phyloP scores from a whole-genome alignment of 2,113 vertebrate species.

The Melanotaenia duboulayi region DNA sequence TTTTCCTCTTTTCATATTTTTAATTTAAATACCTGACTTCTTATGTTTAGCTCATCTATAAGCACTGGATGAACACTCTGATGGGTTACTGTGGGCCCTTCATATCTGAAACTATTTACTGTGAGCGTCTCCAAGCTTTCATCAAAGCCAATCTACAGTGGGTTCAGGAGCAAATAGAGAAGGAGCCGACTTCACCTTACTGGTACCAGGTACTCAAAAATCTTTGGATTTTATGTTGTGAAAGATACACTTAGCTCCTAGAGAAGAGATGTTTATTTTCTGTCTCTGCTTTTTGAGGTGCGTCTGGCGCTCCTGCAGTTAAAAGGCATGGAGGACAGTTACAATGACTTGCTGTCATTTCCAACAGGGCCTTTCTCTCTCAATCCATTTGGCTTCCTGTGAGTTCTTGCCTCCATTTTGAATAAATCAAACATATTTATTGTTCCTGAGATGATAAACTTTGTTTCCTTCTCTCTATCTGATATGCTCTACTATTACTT shows the following conservation, averaged over 20 bases:
- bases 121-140: constrained; percentile 87
- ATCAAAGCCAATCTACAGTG: constrained; percentile 89
- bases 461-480: background rate
- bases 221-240: background rate
- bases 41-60: constrained; percentile 89
- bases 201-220: constrained; percentile 91
- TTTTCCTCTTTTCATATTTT: no score
- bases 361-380: constrained; percentile 82
- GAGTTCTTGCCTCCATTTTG: constrained; percentile 61
- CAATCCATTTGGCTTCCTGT: constrained; percentile 93
- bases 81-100: constrained; percentile 92
- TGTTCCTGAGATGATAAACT: background rate
- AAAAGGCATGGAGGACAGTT: constrained; percentile 93
- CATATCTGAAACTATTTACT: constrained; percentile 84
- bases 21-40: background rate
- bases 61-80: constrained; percentile 98
- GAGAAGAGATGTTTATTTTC: background rate
- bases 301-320: constrained; percentile 91
- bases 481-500: background rate
- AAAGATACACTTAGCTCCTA: background rate
- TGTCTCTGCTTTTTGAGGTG: constrained; percentile 78
- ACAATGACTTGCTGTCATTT: constrained; percentile 82
- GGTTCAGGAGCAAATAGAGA: constrained; percentile 86
- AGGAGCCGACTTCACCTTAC: constrained; percentile 76
- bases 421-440: background rate